Evolutionary conservation across 37 sponge, comb jelly and placozoan species (phyloP), one percentile per base, ranked within the genome.

Genomic region (Beroe forskalii): DNA sequence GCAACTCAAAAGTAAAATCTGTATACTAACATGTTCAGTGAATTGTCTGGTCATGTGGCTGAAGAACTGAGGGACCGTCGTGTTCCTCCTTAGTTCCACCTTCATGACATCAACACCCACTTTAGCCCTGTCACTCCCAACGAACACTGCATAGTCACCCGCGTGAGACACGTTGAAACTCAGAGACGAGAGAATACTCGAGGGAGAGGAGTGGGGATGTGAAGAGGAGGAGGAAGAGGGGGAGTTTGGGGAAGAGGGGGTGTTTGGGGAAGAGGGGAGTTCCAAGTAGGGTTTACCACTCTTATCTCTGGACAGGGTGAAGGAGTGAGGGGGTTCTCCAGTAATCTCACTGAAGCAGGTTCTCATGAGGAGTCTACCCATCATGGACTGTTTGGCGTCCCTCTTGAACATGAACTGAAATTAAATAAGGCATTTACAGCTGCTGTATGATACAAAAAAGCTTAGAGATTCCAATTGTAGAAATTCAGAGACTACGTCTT

Each of bases 41-140:
- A 97, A 97, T 76, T 97, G 93, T 33, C 93, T 86, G 6, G 90
- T 92, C 97, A 97, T 97, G 2, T 90, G 91, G 48, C 67, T 91
- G 76, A 97, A 97, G 92, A 95, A 95, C 32, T 94, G 63, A 4
- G 40, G 23, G 23, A 92, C 31, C 28, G 91, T 91, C 9, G 75
- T 41, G 33, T 93, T 60, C 92, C 96, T 23, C 31, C 93, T 93
- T n/a, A 55, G 64, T 36, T 86, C 75, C 28, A 93, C 48, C 40
- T 96, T 63, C 96, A 96, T 96, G 1, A 94, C 91, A 91, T 96
- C 96, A 0, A 94, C 93, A 64, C 96, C 96, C 72, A 96, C 95
- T 94, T 67, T 28, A 62, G 25, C 76, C 38, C 62, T 37, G 42
- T 63, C 62, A 32, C 55, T 36, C 25, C 89, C 89, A 24, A 80